Evolutionary conservation across 2,113 vertebrate species (phyloP), one percentile per base, ranked within the genome.

Genomic region (Alethe diademata): DNA sequence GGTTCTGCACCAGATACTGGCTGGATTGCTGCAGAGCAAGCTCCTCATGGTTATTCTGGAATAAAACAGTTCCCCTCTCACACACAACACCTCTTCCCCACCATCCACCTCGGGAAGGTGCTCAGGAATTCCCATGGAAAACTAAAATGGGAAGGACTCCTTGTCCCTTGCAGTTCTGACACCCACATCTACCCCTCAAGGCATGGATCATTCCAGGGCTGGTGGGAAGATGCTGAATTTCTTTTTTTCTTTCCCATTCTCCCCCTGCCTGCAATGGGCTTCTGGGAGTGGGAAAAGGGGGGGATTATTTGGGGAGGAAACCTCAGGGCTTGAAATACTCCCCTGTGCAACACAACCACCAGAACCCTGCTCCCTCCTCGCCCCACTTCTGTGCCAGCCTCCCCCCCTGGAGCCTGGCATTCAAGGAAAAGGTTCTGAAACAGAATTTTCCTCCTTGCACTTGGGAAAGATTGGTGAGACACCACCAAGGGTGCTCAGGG

Each of bases 11-110:
- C 79, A 71, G 78, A 9, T 25, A 56, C 70, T 95, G 96, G 91
- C 93, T 96, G 93, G 90, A 82, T 4, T 91, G 93, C 31, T 57
- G 84, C 48, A 91, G 88, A 96, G 89, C 48, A 56, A 93, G 86
- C 66, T 83, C 90, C 91, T 88, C 89, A 35, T 45, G 61, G 79
- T 64, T 40, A 22, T 16, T 83, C 17, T 54, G 3, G 53, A 28
- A 56, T 66, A n/a, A 38, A 38, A 4, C 61, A 90, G 74, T 16
- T 93, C 79, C 70, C 93, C 88, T 73, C 69, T 72, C 54, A 16
- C 90, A 84, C 75, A 48, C 9, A 2, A 78, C 2, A 10, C 53
- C 87, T 74, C 75, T 74, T 93, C 94, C 93, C 64, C 86, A 80
- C 35, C 56, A 38, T 9, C 26, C 81, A 50, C 81, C 43, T 38